Percentiles rank a stretch among this genome's conserved stretches.
phyloP scores from a whole-genome alignment of 2,797 vertebrate genomes.

The Manis javanica region DNA sequence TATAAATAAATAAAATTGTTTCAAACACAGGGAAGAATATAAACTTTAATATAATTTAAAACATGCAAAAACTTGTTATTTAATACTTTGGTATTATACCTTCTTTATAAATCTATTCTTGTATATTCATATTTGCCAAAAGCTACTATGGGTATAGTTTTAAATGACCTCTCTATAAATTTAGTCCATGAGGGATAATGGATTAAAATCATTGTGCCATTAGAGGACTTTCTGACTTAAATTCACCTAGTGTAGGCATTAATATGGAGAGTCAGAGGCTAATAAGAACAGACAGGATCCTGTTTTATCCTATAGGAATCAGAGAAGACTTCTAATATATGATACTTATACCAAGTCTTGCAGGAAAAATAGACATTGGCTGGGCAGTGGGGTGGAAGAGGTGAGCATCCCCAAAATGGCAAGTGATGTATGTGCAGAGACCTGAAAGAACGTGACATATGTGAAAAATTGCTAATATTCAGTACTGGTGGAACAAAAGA shows the following conservation, averaged over 20 bases:
- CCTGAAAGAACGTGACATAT: neutral
- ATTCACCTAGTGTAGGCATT: neutral
- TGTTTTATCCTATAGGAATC: neutral
- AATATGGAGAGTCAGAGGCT: neutral
- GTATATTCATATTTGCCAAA: neutral
- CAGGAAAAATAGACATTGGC: neutral
- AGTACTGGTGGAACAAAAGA: neutral
- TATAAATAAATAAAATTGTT: slow-evolving; percentile 59
- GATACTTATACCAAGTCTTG: neutral
- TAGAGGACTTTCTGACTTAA: neutral
- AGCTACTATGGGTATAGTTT: neutral
- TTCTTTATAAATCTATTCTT: slow-evolving; percentile 44
- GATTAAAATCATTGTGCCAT: slow-evolving; percentile 3
- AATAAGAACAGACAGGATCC: neutral
- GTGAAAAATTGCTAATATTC: neutral
- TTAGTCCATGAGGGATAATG: neutral
- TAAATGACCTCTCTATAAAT: neutral
- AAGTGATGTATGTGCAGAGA: neutral
- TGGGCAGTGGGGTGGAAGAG: neutral
- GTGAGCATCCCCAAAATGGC: neutral
- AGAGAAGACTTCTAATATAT: neutral
- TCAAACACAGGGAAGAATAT: slow-evolving; percentile 53
- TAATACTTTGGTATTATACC: neutral
- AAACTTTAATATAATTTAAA: slow-evolving; percentile 51
- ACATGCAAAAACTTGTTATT: neutral